Percentiles rank a stretch among this genome's conserved stretches.
Evolutionary conservation across 2,113 vertebrate species (phyloP).

Genomic region (Pachycephala philippinensis): DNA sequence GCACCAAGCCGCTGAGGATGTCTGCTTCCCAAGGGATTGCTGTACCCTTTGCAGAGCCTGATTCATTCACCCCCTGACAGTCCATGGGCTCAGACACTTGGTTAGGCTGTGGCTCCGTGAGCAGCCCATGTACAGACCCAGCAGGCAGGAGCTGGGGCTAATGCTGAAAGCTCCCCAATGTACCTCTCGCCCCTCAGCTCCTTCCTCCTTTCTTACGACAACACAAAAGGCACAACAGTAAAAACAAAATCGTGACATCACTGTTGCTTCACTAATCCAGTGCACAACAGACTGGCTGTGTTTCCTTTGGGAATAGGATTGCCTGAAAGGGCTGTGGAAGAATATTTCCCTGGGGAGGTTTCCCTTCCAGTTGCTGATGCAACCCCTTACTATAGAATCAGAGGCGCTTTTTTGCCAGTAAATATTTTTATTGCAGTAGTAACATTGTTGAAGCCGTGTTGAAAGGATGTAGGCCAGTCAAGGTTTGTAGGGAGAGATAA

Average conservation of each 20-base stretch:
- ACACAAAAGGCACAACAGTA: background rate
- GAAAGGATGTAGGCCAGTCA: slow-evolving; percentile 46
- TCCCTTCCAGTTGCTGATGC: background rate
- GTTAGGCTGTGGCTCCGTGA: background rate
- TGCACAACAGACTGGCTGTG: background rate
- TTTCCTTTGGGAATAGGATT: background rate
- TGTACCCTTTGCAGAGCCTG: background rate
- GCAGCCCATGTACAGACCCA: background rate
- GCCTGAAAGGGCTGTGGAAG: background rate
- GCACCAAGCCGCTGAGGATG: background rate
- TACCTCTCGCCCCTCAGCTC: background rate
- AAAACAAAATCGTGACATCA: background rate
- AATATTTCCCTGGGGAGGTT: background rate
- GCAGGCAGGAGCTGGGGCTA: background rate
- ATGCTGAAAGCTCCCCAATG: background rate
- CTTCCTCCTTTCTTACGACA: background rate
- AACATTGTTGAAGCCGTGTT: background rate
- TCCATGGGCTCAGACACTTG: background rate
- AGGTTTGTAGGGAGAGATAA: slow-evolving; percentile 47
- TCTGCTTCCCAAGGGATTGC: background rate
- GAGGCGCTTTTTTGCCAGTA: background rate
- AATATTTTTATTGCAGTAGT: slow-evolving; percentile 20
- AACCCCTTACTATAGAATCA: background rate
- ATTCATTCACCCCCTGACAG: background rate
- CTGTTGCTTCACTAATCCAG: background rate